Evolutionary conservation across 2,113 vertebrate species (phyloP).

Genomic region (Pampusana beccarii): DNA sequence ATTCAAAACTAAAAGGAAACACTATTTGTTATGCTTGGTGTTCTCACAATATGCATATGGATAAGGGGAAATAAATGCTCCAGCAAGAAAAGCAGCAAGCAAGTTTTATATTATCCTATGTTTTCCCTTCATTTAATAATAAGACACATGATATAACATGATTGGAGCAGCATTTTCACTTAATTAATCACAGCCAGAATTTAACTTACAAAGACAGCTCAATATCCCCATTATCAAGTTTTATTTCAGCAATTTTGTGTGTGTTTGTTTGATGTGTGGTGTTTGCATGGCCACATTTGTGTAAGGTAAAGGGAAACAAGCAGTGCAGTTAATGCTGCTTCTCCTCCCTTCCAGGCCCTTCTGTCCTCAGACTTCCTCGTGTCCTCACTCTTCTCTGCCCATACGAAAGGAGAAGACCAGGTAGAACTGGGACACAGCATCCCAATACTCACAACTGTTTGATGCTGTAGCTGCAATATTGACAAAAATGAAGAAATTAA

Average conservation of each 20-base stretch:
- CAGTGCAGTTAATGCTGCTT: neutral
- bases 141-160: neutral
- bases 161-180: neutral
- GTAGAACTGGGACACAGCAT: neutral
- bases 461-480: neutral
- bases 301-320: neutral
- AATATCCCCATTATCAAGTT: neutral
- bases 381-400: neutral
- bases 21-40: neutral
- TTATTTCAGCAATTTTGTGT: neutral
- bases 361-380: neutral
- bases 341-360: neutral
- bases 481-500: neutral
- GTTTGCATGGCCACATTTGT: neutral
- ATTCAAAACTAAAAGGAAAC: conserved; percentile 31
- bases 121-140: neutral
- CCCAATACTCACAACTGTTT: neutral
- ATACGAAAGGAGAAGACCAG: neutral
- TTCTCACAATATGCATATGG: neutral
- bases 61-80: neutral
- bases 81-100: neutral
- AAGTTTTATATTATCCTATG: neutral
- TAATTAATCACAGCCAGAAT: neutral
- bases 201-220: neutral
- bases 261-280: neutral